These are phyloP conservation scores for Pseudopipra pipra DNA, from an alignment of 2,113 vertebrate genomes.

Conservation along the genomic window DNA sequence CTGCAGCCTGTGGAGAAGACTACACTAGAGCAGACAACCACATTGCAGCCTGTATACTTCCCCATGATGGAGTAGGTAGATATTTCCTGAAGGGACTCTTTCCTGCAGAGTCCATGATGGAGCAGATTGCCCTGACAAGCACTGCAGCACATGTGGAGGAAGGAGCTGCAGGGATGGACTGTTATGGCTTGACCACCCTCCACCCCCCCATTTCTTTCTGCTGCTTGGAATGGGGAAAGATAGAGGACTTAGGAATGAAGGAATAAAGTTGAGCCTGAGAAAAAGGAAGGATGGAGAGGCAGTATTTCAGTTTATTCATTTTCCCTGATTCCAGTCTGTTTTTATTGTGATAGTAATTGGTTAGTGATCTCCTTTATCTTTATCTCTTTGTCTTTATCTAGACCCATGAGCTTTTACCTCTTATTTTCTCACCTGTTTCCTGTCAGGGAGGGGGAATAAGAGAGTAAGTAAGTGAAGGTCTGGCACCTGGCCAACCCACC, in stretches of 20 bases:
- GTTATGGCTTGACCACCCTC: not conserved
- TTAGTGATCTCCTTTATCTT: too few relatives aligned
- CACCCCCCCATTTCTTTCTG: not conserved
- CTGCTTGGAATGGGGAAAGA: fast-evolving
- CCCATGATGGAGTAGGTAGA: fast-evolving
- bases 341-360: not conserved
- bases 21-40: not conserved
- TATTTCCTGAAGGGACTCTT: not conserved
- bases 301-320: not conserved
- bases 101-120: not conserved
- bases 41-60: not conserved
- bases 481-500: not conserved
- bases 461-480: fast-evolving
- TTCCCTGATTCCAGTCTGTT: not conserved
- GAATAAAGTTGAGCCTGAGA: not conserved
- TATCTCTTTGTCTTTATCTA: not conserved
- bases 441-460: not conserved
- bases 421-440: not conserved
- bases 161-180: not conserved
- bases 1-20: not conserved
- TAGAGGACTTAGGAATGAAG: not conserved
- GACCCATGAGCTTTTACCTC: fast-evolving
- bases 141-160: not conserved
- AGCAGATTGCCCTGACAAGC: not conserved
- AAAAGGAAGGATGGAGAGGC: not conserved